A percentile compares a stretch with the other conserved stretches of the same genome.
phyloP scores from a whole-genome alignment of 2,888 invertebrate genomes.

The Taenaris catops region DNA sequence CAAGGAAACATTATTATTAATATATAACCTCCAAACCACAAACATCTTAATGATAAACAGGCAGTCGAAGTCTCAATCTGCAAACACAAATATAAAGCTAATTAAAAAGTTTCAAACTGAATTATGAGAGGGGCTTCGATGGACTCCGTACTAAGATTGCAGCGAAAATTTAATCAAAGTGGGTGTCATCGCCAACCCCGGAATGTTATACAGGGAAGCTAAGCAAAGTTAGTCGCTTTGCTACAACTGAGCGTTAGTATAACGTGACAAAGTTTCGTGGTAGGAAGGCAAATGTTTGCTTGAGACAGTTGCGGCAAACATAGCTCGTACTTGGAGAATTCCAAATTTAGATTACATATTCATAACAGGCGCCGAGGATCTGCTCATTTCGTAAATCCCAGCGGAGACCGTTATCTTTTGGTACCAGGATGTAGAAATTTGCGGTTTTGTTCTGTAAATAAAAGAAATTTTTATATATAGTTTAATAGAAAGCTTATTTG shows the following conservation, averaged over 20 bases:
- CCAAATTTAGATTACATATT: constrained; percentile 76
- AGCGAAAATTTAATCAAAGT: constrained; percentile 67
- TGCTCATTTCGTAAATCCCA: constrained; percentile 64
- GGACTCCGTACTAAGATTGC: constrained; percentile 72
- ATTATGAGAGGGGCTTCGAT: constrained; percentile 77
- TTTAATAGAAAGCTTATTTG: too few species aligned
- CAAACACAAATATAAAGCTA: constrained; percentile 80
- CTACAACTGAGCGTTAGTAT: constrained; percentile 5
- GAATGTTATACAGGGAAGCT: constrained; percentile 42
- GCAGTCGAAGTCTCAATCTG: constrained; percentile 73
- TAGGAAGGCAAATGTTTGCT: constrained; percentile 55
- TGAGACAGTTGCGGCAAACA: constrained; percentile 68
- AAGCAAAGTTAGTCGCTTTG: constrained; percentile 12
- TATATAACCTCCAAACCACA: constrained; percentile 69
- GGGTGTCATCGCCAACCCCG: constrained; percentile 42
- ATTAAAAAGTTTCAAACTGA: constrained; percentile 80
- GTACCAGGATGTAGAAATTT: too few species aligned
- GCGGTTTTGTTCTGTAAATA: too few species aligned
- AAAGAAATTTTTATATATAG: too few species aligned
- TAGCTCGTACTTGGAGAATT: constrained; percentile 71
- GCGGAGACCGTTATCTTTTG: constrained; percentile 47
- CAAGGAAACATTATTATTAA: constrained; percentile 49
- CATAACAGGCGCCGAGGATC: constrained; percentile 67
- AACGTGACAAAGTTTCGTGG: constrained; percentile 30
- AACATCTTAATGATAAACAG: constrained; percentile 65